Conservation (phyloP, 2,797 vertebrate genomes). For the Myotis daubentonii region DNA sequence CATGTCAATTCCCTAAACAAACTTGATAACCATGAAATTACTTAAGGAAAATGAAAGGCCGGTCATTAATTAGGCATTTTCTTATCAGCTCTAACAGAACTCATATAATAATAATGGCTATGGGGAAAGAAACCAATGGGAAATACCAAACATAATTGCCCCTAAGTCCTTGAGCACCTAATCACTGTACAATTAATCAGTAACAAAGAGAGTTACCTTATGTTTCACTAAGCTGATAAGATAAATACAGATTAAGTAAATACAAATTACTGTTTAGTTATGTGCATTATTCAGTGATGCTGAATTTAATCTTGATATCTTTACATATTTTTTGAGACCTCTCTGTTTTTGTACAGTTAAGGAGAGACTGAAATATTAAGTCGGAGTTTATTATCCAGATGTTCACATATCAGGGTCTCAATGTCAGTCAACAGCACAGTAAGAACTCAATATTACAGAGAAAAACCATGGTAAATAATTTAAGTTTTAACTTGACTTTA, state of each 20-base stretch:
- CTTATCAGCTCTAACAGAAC: constrained; percentile 64
- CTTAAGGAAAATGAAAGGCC: constrained; percentile 46
- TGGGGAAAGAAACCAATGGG: constrained; percentile 40
- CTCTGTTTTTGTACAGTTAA: not conserved
- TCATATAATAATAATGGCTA: constrained; percentile 27
- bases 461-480: not conserved
- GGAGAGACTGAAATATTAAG: not conserved
- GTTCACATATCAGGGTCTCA: not conserved
- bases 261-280: not conserved
- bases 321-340: not conserved
- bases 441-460: not conserved
- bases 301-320: constrained; percentile 8
- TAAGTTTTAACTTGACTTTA: constrained; percentile 6
- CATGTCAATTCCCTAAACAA: not conserved
- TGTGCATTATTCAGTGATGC: not conserved
- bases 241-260: not conserved
- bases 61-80: constrained; percentile 42
- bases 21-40: constrained; percentile 45
- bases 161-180: not conserved
- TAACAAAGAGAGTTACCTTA: constrained; percentile 31
- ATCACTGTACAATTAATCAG: constrained; percentile 38
- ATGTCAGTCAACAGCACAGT: not conserved
- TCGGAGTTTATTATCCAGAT: not conserved
- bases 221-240: not conserved
- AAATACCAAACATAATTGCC: constrained; percentile 64